Percentiles rank a stretch among this genome's conserved stretches.
phyloP scores from a whole-genome alignment of 1,140 invertebrate genomes.

The Homarus americanus region DNA sequence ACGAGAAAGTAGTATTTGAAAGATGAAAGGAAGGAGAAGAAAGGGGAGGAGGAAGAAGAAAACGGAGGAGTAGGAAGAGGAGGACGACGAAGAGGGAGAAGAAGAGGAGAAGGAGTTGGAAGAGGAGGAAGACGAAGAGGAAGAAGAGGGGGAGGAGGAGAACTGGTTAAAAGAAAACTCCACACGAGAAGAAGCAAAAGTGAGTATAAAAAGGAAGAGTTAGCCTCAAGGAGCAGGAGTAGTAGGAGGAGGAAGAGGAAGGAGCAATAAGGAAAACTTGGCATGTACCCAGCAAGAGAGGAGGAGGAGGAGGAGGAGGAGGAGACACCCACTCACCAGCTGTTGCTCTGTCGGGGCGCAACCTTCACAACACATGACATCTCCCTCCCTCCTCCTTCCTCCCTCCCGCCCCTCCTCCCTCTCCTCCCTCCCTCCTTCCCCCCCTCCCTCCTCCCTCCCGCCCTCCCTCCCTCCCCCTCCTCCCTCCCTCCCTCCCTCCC shows the following conservation, averaged over 20 bases:
- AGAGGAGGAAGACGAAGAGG: too few relatives aligned
- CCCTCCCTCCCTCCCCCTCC: too few relatives aligned
- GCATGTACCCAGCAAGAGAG: background rate
- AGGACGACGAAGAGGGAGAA: background rate
- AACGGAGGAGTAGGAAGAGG: background rate
- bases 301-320: background rate
- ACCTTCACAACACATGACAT: slow-evolving; percentile 20
- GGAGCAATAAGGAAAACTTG: background rate
- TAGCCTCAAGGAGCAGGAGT: background rate
- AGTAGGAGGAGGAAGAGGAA: background rate
- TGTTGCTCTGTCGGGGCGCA: background rate
- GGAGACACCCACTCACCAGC: slow-evolving; percentile 14
- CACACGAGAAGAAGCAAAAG: background rate
- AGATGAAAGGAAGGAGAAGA: background rate
- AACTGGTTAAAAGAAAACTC: background rate
- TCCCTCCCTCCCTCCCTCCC: background rate
- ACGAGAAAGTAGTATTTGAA: background rate
- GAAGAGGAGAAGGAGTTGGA: background rate
- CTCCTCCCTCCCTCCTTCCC: too few relatives aligned
- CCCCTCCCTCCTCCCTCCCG: too few relatives aligned
- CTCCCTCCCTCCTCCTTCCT: background rate
- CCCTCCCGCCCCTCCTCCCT: too few relatives aligned
- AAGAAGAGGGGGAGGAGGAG: background rate
- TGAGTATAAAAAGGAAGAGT: background rate
- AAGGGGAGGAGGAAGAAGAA: background rate